Evolutionary conservation across 2,888 invertebrate species (phyloP).

Genomic region (Octodonta nipae): DNA sequence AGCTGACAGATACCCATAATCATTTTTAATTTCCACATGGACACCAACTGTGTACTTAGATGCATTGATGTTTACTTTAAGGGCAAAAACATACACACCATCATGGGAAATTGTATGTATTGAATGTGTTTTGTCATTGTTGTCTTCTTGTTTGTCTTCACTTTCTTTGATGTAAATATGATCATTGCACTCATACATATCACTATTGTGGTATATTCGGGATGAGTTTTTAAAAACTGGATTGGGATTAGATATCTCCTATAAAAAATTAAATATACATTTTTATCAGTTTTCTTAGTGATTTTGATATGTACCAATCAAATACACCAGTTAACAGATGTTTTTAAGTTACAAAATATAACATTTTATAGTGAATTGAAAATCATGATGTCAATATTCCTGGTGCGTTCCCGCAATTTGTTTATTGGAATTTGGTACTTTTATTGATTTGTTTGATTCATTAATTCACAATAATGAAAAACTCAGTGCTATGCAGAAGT

Average conservation of each 20-base stretch:
- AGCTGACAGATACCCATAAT: conserved; percentile 74
- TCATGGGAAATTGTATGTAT: conserved; percentile 49
- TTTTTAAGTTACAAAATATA: no score
- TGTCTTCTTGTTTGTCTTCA: conserved; percentile 20
- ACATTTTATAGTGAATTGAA: no score
- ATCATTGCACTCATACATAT: conserved; percentile 27
- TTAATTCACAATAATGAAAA: no score
- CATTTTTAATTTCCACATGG: conserved; percentile 59
- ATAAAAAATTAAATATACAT: conserved; percentile 9
- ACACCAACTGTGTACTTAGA: conserved; percentile 44
- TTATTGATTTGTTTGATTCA: no score
- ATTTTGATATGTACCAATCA: no score
- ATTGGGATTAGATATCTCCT: conserved; percentile 14
- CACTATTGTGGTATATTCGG: conserved; percentile 15
- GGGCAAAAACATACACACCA: conserved; percentile 56
- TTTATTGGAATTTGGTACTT: no score
- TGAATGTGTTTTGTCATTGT: conserved; percentile 23
- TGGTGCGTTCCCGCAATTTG: no score
- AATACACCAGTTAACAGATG: no score
- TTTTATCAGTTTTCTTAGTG: no score
- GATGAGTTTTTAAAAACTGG: conserved; percentile 11
- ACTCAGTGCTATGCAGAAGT: no score
- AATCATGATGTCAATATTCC: no score
- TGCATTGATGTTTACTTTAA: conserved; percentile 37
- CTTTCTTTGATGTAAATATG: conserved; percentile 28